These are phyloP conservation scores for Andrena marginata DNA, from an alignment of 2,888 invertebrate genomes.

Conservation along the genomic window DNA sequence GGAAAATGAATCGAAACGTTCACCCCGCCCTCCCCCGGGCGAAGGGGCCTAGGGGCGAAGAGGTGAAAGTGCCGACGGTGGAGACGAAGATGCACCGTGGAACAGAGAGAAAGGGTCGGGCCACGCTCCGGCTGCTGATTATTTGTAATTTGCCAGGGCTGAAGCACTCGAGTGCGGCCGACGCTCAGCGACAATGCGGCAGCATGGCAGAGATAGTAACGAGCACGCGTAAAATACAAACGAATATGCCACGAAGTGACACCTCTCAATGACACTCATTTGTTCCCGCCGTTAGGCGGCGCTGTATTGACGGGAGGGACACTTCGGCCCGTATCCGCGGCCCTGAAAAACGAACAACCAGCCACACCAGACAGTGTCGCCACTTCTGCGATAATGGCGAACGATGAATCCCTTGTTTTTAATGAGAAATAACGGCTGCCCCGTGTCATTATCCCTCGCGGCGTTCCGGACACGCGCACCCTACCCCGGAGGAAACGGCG, in stretches of 20 bases:
- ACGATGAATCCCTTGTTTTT: constrained; percentile 84
- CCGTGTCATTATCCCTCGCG: constrained; percentile 63
- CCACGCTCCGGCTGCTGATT: constrained; percentile 72
- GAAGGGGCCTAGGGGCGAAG: constrained; percentile 19
- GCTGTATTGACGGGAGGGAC: constrained; percentile 47
- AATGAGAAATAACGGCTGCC: constrained; percentile 82
- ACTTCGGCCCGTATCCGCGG: constrained; percentile 53
- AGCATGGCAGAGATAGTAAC: constrained; percentile 73
- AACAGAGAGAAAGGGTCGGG: constrained; percentile 34
- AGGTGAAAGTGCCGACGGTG: constrained; percentile 39
- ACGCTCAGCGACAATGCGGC: constrained; percentile 76
- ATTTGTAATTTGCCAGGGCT: constrained; percentile 79
- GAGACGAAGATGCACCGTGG: constrained; percentile 43
- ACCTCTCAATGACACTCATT: constrained; percentile 84
- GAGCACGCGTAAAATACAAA: constrained; percentile 81
- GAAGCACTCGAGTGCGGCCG: constrained; percentile 77
- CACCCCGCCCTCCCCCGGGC: background rate
- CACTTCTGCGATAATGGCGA: constrained; percentile 82
- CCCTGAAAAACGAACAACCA: constrained; percentile 44
- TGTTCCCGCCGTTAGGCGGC: constrained; percentile 57
- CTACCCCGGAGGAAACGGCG: constrained; percentile 7
- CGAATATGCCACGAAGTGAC: constrained; percentile 85
- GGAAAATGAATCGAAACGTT: constrained; percentile 75
- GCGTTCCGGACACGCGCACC: constrained; percentile 16
- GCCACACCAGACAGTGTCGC: constrained; percentile 45